A percentile compares a stretch with the other conserved stretches of the same genome.
These are phyloP conservation scores for Tragelaphus buxtoni DNA, from an alignment of 2,113 vertebrate genomes.

Conservation along the genomic window DNA sequence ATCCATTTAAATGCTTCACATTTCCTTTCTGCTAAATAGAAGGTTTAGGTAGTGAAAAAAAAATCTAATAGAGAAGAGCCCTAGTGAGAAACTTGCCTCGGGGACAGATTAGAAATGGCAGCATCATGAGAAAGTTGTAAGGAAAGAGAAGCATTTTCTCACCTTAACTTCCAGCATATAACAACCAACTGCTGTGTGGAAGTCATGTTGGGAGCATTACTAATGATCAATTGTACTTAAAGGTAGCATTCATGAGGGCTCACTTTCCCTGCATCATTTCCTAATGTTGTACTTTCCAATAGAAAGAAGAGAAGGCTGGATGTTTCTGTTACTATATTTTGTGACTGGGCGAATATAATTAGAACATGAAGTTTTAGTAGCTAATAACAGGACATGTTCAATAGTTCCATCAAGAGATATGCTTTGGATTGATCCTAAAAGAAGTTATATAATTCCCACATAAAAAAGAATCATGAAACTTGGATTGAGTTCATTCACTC, in stretches of 20 bases:
- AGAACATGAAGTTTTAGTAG: not conserved
- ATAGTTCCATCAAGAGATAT: not conserved
- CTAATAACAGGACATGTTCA: not conserved
- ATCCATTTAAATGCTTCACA: not conserved
- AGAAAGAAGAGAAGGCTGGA: not conserved
- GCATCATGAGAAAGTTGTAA: not conserved
- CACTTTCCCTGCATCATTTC: not conserved
- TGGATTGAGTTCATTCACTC: not conserved
- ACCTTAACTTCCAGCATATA: not conserved
- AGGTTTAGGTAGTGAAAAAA: not conserved
- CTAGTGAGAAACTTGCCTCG: not conserved
- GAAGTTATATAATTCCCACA: not conserved
- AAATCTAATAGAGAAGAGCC: not conserved
- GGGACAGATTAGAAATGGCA: not conserved
- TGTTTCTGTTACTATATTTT: not conserved
- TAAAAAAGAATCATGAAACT: not conserved
- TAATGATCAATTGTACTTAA: not conserved
- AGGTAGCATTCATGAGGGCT: not conserved
- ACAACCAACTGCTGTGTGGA: not conserved
- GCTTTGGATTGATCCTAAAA: not conserved
- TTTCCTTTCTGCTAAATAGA: not conserved
- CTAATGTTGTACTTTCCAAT: not conserved
- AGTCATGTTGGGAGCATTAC: not conserved
- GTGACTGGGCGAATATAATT: not conserved
- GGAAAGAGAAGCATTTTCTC: not conserved